These are phyloP conservation scores for Brachionus rotundiformis DNA, from an alignment of 1,140 invertebrate species.

Conservation along the genomic window DNA sequence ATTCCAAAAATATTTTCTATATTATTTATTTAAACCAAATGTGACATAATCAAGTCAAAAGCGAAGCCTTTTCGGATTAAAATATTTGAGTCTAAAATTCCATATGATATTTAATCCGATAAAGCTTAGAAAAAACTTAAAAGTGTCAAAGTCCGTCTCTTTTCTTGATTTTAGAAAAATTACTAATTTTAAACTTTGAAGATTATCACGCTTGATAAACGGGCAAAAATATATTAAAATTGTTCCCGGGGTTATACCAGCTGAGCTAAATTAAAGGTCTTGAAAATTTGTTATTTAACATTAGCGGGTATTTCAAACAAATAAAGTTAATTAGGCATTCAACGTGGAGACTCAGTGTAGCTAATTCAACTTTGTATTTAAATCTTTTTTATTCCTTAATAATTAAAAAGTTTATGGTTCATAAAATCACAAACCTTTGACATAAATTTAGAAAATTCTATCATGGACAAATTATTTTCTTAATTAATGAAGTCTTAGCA, in stretches of 20 bases:
- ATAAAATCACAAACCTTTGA: not conserved
- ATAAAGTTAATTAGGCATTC: no score
- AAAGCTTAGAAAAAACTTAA: not conserved
- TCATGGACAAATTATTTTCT: not conserved
- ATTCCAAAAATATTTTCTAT: not conserved
- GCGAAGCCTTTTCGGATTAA: not conserved
- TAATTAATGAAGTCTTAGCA: not conserved
- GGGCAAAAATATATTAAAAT: not conserved
- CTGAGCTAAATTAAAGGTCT: not conserved
- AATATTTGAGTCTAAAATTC: conserved; percentile 1
- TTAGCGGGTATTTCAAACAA: not conserved
- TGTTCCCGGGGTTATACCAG: not conserved
- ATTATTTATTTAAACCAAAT: not conserved
- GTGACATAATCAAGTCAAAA: not conserved
- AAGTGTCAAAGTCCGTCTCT: not conserved
- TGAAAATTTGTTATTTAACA: not conserved
- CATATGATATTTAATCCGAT: not conserved
- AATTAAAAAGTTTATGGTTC: not conserved
- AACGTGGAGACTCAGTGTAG: no score
- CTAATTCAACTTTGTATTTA: no score
- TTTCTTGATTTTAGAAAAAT: not conserved
- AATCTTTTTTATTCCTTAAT: no score
- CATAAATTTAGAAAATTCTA: not conserved
- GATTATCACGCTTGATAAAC: not conserved
- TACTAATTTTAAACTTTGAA: not conserved